Evolutionary conservation across 2,797 vertebrate species (phyloP), one percentile per base, ranked within the genome.

Genomic region (Girardinus metallicus): DNA sequence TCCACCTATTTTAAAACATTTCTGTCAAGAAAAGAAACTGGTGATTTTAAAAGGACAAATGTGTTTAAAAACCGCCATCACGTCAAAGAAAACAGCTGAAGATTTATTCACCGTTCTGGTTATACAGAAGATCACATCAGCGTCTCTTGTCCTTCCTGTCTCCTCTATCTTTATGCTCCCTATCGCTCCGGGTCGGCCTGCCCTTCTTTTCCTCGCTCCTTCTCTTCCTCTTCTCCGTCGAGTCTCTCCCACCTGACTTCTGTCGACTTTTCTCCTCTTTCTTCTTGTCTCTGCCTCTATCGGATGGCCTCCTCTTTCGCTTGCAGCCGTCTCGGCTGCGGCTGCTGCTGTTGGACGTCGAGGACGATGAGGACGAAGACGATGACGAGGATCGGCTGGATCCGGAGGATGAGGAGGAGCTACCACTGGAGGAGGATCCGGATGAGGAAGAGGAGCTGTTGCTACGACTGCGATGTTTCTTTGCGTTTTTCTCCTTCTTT

Each of bases 101-200:
- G 16, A 8, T 75, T 75, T 36, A 44, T 55, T 68, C 51, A 55
- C 73, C 62, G 74, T 71, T 18, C 26, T 26, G 4, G 78, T 79
- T 47, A 60, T 6, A 77, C 21, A 34, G 77, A 62, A 46, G 34
- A 72, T 62, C 74, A 73, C 1, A 80, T 94, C 90, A 99, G 94
- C 96, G 98, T 94, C 98, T 97, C 93, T 98, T 99, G 93, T 99
- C 97, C 94, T 99, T 99, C 92, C 97, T 97, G 94, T 99, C 49
- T 53, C 49, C 98, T 92, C 93, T 94, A 94, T 98, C 97, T 96
- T 99, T 99, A 93, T 97, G 97, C 88, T 99, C 98, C 96, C 97
- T 97, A 93, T 98, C 97, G 83, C 95, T 96, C 79, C 97, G 96
- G 73, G 97, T 97, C 12, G 97, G 96, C 93, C 97, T 96, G 93